phyloP scores from a whole-genome alignment of 2,888 invertebrate genomes.

The Carcina quercana region DNA sequence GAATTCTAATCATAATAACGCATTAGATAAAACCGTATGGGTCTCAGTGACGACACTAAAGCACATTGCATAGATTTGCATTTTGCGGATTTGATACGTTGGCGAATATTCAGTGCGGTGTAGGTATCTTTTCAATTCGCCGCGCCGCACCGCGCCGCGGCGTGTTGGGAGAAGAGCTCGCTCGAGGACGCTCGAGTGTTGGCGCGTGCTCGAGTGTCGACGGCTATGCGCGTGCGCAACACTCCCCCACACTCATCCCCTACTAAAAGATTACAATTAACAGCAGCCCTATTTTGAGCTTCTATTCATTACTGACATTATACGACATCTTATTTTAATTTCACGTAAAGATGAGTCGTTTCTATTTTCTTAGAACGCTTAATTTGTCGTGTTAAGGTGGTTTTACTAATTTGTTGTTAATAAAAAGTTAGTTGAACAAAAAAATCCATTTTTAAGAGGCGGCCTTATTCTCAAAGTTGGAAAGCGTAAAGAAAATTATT shows the following conservation, averaged over 20 bases:
- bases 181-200: slow-evolving; percentile 57
- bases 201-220: slow-evolving; percentile 67
- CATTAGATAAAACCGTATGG: slow-evolving; percentile 58
- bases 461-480: too few relatives aligned
- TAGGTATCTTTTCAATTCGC: slow-evolving; percentile 71
- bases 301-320: slow-evolving; percentile 48
- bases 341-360: too few relatives aligned
- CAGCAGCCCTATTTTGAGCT: slow-evolving; percentile 47
- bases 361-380: too few relatives aligned
- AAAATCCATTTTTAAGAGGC: not conserved
- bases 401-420: too few relatives aligned
- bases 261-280: slow-evolving; percentile 58
- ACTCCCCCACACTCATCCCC: slow-evolving; percentile 21
- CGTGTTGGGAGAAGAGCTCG: slow-evolving; percentile 58
- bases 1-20: slow-evolving; percentile 61
- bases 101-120: slow-evolving; percentile 70
- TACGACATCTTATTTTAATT: too few relatives aligned
- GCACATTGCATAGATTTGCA: slow-evolving; percentile 72
- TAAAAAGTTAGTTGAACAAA: too few relatives aligned
- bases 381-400: too few relatives aligned
- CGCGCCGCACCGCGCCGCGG: too few relatives aligned
- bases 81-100: slow-evolving; percentile 72
- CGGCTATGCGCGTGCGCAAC: slow-evolving; percentile 58
- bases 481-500: too few relatives aligned
- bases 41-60: slow-evolving; percentile 55